Conservation (phyloP, 2,888 invertebrate species). For the Eupithecia subfuscata region DNA sequence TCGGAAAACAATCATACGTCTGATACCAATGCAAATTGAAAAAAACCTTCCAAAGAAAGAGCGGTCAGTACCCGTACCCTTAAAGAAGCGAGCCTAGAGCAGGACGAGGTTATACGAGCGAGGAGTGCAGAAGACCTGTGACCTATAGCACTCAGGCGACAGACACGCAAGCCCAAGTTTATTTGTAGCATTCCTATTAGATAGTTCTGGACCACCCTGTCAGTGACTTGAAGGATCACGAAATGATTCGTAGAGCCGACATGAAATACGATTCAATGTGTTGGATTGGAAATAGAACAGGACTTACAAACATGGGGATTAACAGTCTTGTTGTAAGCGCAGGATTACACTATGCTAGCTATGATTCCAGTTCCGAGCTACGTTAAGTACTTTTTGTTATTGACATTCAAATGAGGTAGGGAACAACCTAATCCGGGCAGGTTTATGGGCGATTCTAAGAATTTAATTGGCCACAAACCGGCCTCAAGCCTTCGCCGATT, state of each 20-base stretch:
- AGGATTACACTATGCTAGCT: not conserved
- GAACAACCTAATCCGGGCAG: not conserved
- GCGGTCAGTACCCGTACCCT: slow-evolving; percentile 31
- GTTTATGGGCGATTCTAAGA: slow-evolving; percentile 18
- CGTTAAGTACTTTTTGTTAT: not conserved
- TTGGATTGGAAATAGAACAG: not conserved
- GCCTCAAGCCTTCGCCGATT: slow-evolving; percentile 47
- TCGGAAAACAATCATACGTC: not conserved
- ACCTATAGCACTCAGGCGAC: slow-evolving; percentile 61
- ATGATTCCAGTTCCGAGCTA: not conserved
- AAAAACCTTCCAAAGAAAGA: slow-evolving; percentile 19
- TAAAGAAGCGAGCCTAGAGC: slow-evolving; percentile 23
- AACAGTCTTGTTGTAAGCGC: not conserved
- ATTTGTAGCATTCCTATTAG: slow-evolving; percentile 29
- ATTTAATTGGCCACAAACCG: slow-evolving; percentile 31
- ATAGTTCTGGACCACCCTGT: slow-evolving; percentile 8
- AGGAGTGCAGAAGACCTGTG: slow-evolving; percentile 48
- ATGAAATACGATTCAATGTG: not conserved
- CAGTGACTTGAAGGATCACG: slow-evolving; percentile 1
- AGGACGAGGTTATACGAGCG: slow-evolving; percentile 45
- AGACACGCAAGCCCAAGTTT: slow-evolving; percentile 51
- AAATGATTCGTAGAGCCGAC: not conserved
- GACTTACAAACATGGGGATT: not conserved
- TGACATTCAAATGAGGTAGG: not conserved
- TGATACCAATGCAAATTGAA: not conserved